These are phyloP conservation scores for Panthera tigris DNA, from an alignment of 2,113 vertebrate species.

Conservation along the genomic window DNA sequence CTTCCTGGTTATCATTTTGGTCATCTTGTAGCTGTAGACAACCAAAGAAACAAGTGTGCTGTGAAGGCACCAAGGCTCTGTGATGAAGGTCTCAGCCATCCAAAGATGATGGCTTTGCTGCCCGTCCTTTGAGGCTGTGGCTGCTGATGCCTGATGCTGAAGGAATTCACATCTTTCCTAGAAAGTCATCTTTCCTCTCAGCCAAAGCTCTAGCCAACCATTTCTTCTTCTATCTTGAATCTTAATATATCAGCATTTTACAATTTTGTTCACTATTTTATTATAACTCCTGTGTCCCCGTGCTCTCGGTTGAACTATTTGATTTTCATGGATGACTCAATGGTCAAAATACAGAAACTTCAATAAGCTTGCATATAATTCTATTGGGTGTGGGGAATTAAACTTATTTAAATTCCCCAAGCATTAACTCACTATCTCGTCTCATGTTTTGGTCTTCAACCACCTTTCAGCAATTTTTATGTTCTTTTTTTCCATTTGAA, in stretches of 20 bases:
- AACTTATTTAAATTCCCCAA: background rate
- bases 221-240: background rate
- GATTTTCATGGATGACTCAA: background rate
- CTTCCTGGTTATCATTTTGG: background rate
- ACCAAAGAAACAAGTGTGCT: background rate
- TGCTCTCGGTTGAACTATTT: background rate
- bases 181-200: background rate
- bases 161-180: background rate
- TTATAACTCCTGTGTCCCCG: background rate
- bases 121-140: background rate
- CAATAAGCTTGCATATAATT: background rate
- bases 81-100: background rate
- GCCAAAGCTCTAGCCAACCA: background rate
- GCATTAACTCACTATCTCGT: background rate
- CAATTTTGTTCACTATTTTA: background rate
- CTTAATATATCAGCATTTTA: background rate
- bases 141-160: background rate
- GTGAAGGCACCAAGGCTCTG: background rate
- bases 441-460: background rate
- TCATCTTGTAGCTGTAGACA: background rate
- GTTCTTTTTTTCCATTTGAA: slow-evolving; percentile 17
- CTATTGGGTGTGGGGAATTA: background rate
- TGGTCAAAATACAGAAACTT: background rate
- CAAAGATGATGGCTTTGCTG: background rate
- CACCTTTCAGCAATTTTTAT: background rate